Evolutionary conservation across 2,113 vertebrate genomes (phyloP), one percentile per base, ranked within the genome.

Genomic region (Loxodonta africana): DNA sequence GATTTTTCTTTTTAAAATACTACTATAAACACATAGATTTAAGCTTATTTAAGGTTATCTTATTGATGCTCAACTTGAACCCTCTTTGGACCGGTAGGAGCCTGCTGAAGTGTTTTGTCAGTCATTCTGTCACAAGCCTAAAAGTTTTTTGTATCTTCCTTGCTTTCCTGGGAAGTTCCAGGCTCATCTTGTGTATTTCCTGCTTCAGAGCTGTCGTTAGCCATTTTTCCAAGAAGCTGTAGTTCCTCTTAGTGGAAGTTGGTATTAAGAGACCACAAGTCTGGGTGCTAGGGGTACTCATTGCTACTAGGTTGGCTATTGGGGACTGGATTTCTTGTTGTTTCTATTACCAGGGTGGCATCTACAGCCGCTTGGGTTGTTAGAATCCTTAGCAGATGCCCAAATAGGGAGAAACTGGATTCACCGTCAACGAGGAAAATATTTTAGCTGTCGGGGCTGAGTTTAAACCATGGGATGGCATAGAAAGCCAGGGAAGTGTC

Each of bases 81-180:
- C 41, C n/a, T 33, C 30, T 77, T n/a, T 18, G 25, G 71, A 65
- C 33, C 30, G 23, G 33, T 63, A 18, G 25, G 23, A 89, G 28
- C 57, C 37, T 71, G 25, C 21, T 83, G 5, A 83, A 10, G 71
- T n/a, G 46, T 30, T 20, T 89, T 46, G 65, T 76, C 8, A 90
- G 48, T 69, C 60, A 44, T 88, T 84, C 78, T 30, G 73, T 48
- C 18, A 41, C 15, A 21, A 94, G 88, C 14, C 5, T 11, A 74
- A 53, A 88, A 73, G 26, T 20, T 53, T 71, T 15, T 74, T 11
- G 3, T 60, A 44, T 33, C 14, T 87, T 53, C 53, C 78, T 30
- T 74, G 71, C 48, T 95, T 63, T 94, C 63, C 85, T 94, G 63
- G 48, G 44, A 84, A 60, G 33, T 89, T 94, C 21, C 28, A 37